A percentile compares a stretch with the other conserved stretches of the same genome.
Conservation (phyloP, 2,113 vertebrate species). For the Sceloporus undulatus region DNA sequence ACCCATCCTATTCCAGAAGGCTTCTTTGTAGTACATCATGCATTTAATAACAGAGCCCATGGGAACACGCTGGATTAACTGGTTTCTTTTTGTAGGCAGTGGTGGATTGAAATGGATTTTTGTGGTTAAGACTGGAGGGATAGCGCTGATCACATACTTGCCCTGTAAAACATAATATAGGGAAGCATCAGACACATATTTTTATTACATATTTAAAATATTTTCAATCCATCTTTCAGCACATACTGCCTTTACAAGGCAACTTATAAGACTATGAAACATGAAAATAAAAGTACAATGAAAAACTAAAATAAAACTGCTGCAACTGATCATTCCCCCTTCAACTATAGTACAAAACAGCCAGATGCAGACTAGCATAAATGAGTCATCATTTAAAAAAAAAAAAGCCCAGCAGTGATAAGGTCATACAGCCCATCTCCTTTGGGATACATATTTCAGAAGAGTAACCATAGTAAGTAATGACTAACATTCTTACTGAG, state of each 20-base stretch:
- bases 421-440: background rate
- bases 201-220: background rate
- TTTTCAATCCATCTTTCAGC: background rate
- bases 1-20: conserved; percentile 96
- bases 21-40: conserved; percentile 96
- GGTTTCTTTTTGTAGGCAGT: conserved; percentile 90
- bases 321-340: background rate
- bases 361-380: background rate
- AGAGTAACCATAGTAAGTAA: background rate
- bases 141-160: conserved; percentile 89
- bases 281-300: background rate
- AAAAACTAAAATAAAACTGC: background rate
- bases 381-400: background rate
- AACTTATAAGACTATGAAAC: background rate
- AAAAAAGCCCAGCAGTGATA: background rate
- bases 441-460: background rate
- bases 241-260: background rate
- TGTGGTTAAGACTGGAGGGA: conserved; percentile 87
- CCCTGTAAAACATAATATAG: conserved; percentile 79
- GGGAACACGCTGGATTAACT: conserved; percentile 92
- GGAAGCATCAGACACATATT: conserved; percentile 35
- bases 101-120: conserved; percentile 95
- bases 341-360: background rate
- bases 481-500: background rate
- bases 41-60: conserved; percentile 97